phyloP scores from a whole-genome alignment of 2,797 vertebrate species.

The Anisognathus igniventris region DNA sequence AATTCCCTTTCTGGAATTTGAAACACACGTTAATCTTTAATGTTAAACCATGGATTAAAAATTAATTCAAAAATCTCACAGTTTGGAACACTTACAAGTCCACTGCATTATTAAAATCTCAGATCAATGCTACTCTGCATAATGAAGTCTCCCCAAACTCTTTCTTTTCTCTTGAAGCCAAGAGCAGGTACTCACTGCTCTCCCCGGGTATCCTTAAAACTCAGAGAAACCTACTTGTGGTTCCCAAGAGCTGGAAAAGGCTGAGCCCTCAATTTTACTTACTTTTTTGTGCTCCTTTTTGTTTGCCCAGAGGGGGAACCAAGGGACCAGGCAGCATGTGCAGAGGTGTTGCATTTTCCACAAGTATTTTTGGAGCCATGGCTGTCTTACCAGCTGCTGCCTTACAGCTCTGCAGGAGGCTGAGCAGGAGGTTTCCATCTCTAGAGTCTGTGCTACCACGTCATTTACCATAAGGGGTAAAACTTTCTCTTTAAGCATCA shows the following conservation, averaged over 20 bases:
- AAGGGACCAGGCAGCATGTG: background rate
- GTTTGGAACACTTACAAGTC: conserved; percentile 69
- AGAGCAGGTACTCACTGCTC: background rate
- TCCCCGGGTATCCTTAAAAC: background rate
- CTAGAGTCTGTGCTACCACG: background rate
- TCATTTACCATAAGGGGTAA: background rate
- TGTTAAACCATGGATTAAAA: conserved; percentile 71
- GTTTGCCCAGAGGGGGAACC: background rate
- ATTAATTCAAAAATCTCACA: conserved; percentile 66
- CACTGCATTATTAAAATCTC: conserved; percentile 67
- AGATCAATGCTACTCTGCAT: conserved; percentile 40
- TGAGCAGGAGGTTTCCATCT: background rate
- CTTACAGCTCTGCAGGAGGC: background rate
- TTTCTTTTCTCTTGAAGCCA: background rate
- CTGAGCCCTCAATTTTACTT: background rate
- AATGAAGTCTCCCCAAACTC: conserved; percentile 36
- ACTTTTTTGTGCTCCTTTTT: background rate
- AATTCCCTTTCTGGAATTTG: conserved; percentile 54
- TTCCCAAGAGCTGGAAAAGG: background rate
- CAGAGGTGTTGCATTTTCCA: background rate
- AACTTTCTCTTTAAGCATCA: background rate
- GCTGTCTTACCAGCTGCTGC: background rate
- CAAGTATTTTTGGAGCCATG: background rate
- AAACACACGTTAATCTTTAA: conserved; percentile 70
- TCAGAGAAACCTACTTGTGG: background rate